These are phyloP conservation scores for Eilema griseolum DNA, from an alignment of 2,888 invertebrate genomes.

Conservation along the genomic window DNA sequence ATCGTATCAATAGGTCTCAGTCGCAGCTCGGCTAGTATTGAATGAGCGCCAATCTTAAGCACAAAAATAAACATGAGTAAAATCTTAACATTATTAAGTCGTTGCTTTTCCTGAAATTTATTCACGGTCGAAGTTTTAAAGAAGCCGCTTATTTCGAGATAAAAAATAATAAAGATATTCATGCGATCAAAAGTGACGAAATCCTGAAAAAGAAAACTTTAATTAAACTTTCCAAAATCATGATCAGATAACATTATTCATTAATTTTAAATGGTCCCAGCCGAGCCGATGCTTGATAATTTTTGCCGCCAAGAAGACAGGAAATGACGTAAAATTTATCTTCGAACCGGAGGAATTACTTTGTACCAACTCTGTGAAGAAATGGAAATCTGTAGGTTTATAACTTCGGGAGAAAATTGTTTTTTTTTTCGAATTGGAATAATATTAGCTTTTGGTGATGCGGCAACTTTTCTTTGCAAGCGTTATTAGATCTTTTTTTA, in stretches of 20 bases:
- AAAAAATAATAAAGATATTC: slow-evolving; percentile 80
- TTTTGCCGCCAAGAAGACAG: slow-evolving; percentile 78
- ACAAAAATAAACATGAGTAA: slow-evolving; percentile 40
- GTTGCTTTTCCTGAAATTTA: slow-evolving; percentile 62
- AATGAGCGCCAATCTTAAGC: slow-evolving; percentile 17
- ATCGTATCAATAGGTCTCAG: slow-evolving; percentile 12
- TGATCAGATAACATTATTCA: slow-evolving; percentile 87
- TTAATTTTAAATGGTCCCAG: slow-evolving; percentile 84
- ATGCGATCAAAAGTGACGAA: slow-evolving; percentile 77
- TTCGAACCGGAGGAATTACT: slow-evolving; percentile 81
- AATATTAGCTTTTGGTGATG: slow-evolving; percentile 76
- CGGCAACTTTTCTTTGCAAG: slow-evolving; percentile 69
- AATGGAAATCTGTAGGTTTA: slow-evolving; percentile 84
- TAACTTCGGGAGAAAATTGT: slow-evolving; percentile 80
- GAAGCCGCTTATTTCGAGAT: slow-evolving; percentile 68
- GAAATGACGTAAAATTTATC: slow-evolving; percentile 85
- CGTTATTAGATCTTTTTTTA: slow-evolving; percentile 67
- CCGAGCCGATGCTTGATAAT: slow-evolving; percentile 82
- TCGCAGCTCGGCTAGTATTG: slow-evolving; percentile 16
- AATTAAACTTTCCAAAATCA: slow-evolving; percentile 84
- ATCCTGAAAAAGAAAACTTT: slow-evolving; percentile 77
- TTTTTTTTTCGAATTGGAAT: slow-evolving; percentile 79
- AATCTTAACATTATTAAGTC: slow-evolving; percentile 44
- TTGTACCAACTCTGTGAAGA: slow-evolving; percentile 78
- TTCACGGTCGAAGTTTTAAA: slow-evolving; percentile 70